Evolutionary conservation across 1,140 invertebrate genomes (phyloP).

Genomic region (Drosophila auraria): DNA sequence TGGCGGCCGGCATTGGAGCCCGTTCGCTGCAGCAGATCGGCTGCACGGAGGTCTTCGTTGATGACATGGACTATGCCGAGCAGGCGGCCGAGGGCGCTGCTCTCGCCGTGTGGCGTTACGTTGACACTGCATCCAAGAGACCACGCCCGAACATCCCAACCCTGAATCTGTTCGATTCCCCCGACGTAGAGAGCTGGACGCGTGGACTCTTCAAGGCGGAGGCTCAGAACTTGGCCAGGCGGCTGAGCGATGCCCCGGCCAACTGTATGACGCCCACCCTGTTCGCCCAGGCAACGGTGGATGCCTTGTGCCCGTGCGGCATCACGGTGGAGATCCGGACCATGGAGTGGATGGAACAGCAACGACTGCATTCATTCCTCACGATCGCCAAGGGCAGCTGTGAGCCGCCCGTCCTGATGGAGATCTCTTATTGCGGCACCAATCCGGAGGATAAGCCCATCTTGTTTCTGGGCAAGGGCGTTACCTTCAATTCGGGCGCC

Average conservation of each 20-base stretch:
- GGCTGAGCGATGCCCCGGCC: conserved; percentile 92
- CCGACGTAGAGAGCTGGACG: conserved; percentile 88
- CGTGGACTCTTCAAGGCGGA: conserved; percentile 90
- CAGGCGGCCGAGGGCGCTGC: conserved; percentile 84
- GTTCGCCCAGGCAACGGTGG: conserved; percentile 89
- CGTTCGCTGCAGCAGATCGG: conserved; percentile 86
- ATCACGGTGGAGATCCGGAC: conserved; percentile 89
- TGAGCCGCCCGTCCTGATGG: conserved; percentile 90
- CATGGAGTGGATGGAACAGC: conserved; percentile 89
- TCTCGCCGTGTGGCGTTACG: conserved; percentile 88
- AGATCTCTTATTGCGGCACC: conserved; percentile 87
- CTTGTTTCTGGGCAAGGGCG: conserved; percentile 92
- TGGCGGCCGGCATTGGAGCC: conserved; percentile 86
- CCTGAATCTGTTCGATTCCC: conserved; percentile 84
- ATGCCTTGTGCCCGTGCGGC: conserved; percentile 86
- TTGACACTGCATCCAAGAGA: conserved; percentile 87
- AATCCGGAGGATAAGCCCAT: conserved; percentile 86
- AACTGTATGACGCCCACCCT: conserved; percentile 94
- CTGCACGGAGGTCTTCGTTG: conserved; percentile 87
- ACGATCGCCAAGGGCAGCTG: conserved; percentile 91
- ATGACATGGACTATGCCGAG: conserved; percentile 90
- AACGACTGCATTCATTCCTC: conserved; percentile 91
- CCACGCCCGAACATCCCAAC: conserved; percentile 85
- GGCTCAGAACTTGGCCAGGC: conserved; percentile 93
- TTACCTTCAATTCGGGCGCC: conserved; percentile 95